Evolutionary conservation across 2,797 vertebrate species (phyloP), one percentile per base, ranked within the genome.

Genomic region (Mionectes olivaceus): DNA sequence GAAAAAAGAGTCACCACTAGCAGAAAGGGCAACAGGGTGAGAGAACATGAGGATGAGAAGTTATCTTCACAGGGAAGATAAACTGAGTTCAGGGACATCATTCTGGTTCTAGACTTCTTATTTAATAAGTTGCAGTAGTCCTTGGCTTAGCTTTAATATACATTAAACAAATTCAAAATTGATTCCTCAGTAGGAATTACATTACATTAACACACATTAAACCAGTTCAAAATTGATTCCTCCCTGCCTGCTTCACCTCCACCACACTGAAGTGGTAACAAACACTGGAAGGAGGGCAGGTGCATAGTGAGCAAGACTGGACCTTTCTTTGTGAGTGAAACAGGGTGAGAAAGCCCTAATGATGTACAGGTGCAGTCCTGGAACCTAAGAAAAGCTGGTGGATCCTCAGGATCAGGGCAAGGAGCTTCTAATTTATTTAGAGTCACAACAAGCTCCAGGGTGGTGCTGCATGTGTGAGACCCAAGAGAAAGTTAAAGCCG

Each of bases 221-320:
- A 61, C 27, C 33, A 28, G 4, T 37, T 65, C 37, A 79, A 65
- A 65, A 33, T 27, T 41, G 12, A 5, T 69, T 65, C 33, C 76
- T 79, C 68, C 39, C 13, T 74, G 8, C 2, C 47, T n/a, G 15
- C 13, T 67, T 61, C 53, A 82, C 18, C 0, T 2, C 21, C 21
- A 46, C 0, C 2, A 19, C 0, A 2, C 17, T 69, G 52, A 90
- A 71, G 28, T 21, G 28, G 8, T 32, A 83, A 49, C 2, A 61
- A 61, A 57, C 57, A 13, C 30, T 69, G 15, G 4, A 50, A 75
- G 30, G 17, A 63, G 9, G 9, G 22, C 19, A 79, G 16, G 14
- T 39, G 16, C 0, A 0, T 28, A 30, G 22, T 25, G 19, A 63
- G 13, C 11, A 75, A 71, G 8, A 25, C 7, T 52, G n/a, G 24